phyloP scores from a whole-genome alignment of 2,113 vertebrate species.

The Heterotis niloticus region DNA sequence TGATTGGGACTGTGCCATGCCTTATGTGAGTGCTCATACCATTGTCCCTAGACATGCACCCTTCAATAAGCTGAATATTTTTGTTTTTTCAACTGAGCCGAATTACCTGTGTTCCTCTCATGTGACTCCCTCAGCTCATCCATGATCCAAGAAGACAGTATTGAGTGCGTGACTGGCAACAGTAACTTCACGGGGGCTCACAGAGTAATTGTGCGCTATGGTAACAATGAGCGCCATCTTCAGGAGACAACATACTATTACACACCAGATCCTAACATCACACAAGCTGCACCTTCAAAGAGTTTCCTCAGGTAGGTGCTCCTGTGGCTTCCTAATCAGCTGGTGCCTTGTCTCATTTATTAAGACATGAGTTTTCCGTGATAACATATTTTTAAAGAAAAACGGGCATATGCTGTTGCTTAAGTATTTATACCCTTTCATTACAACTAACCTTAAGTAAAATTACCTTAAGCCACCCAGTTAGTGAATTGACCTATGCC shows the following conservation, averaged over 20 bases:
- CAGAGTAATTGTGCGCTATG: slow-evolving; percentile 75
- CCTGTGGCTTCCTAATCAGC: background rate
- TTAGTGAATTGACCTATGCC: too few relatives aligned
- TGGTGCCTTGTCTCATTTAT: background rate
- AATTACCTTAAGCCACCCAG: too few relatives aligned
- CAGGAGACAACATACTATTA: slow-evolving; percentile 70
- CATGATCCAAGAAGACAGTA: slow-evolving; percentile 65
- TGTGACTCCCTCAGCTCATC: slow-evolving; percentile 58
- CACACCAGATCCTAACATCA: slow-evolving; percentile 83
- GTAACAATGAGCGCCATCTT: slow-evolving; percentile 68
- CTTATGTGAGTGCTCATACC: slow-evolving; percentile 69
- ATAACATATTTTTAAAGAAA: too few relatives aligned
- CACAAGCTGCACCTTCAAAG: slow-evolving; percentile 74
- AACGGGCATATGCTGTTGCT: too few relatives aligned
- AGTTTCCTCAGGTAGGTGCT: slow-evolving; percentile 80
- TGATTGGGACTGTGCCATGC: slow-evolving; percentile 80
- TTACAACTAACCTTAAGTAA: too few relatives aligned
- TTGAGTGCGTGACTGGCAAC: slow-evolving; percentile 77
- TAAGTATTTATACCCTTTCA: too few relatives aligned
- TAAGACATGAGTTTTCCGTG: too few relatives aligned
- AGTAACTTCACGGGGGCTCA: slow-evolving; percentile 68
- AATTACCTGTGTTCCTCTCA: background rate
- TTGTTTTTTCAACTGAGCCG: background rate
- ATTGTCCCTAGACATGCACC: background rate
- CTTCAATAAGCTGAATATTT: background rate